Evolutionary conservation across 2,888 invertebrate genomes (phyloP), one percentile per base, ranked within the genome.

Genomic region (Eupithecia abbreviata): DNA sequence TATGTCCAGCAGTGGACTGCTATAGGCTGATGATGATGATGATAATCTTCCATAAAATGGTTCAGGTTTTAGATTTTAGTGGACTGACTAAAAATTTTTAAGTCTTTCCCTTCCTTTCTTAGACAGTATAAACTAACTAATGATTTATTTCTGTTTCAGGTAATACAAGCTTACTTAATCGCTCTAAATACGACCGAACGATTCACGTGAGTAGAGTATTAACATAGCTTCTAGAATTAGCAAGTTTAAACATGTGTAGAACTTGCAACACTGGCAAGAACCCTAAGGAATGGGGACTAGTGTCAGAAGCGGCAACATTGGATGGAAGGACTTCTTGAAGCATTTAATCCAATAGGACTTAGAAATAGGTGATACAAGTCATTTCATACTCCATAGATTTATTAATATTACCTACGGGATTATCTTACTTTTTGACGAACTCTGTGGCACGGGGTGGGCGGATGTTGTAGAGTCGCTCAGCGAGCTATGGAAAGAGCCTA

Each of bases 211-310:
- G 69, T 69, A 30, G 66, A 42, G 42, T 45, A 69, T 69, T 69
- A 69, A 69, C 69, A 69, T 47, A 47, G 47, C 69, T 69, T 49
- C 30, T 47, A 69, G 69, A 69, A 69, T 69, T 69, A 69, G 45
- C 47, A 18, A 69, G 69, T 68, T 68, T 49, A 69, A 69, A 69
- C 45, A 18, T 69, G 47, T 18, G 45, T 69, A 42, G 68, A 47
- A 30, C 47, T 47, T 10, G 30, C 67, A 68, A 68, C 67, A 68
- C 67, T 68, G 67, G 10, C 67, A 45, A 47, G 69, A 49, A 45
- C 47, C 45, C 69, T 69, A 12, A 18, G 69, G 69, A 69, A 18
- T 49, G 10, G 30, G 62, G 62, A 62, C 43, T 49, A 69, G 69
- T 69, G 47, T 69, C 45, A 18, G 47, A 47, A 69, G 13, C 5